Evolutionary conservation across 2,113 vertebrate species (phyloP), one percentile per base, ranked within the genome.

Genomic region (Polypterus senegalus): DNA sequence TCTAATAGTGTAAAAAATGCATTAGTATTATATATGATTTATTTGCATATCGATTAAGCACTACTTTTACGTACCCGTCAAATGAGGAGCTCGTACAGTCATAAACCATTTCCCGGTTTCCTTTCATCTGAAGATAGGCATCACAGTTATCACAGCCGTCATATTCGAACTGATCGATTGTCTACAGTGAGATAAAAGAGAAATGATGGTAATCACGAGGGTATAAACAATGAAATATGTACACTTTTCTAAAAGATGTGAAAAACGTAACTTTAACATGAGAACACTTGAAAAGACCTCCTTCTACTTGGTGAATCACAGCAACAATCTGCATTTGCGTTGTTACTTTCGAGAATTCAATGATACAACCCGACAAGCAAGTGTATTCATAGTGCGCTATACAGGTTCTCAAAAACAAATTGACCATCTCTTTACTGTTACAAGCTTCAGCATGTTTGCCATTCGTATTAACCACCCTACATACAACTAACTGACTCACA

Each of bases 1-100:
- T 27, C 27, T 27, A 27, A 27, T 27, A 27, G 27, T 27, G 27
- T 27, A 27, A 27, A 27, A 27, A 27, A 27, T 27, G 27, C 27
- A 27, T 27, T 27, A 27, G 27, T 27, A 27, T 27, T 27, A 27
- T 27, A 27, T 27, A 1, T 27, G 1, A 27, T 27, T 27, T 27
- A 27, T 27, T 27, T 27, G 27, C 27, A 27, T 27, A 27, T 27
- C 27, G 55, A 53, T 27, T 27, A 27, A 27, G 27, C 27, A 27
- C 27, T 27, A 27, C 27, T 27, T 27, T 27, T 27, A 47, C 81
- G 81, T 71, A 98, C 96, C 94, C 96, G 58, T 99, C 96, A 69
- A 98, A 99, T 1, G 96, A 99, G 27, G 96, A 98, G 71, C 96
- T 99, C 52, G 96, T 99, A 77, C 96, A 98, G 68, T 98, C 96